Base-by-base conservation (phyloP, 2,113 vertebrate genomes). In the Microtus montanus region DNA sequence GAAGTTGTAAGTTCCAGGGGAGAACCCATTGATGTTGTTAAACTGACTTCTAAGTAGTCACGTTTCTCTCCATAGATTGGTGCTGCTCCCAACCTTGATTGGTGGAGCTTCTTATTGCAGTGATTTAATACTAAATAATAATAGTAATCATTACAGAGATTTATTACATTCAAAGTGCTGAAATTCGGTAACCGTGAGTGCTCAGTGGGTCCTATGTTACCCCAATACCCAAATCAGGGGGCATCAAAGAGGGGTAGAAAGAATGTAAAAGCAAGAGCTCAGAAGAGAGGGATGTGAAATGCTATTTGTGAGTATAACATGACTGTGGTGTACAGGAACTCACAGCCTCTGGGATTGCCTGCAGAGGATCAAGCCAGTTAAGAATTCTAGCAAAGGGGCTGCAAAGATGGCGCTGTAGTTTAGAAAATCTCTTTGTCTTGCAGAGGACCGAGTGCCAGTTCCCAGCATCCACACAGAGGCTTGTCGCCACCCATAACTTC, bases 251-350 rank as follows among this genome's bases (percentile, higher is more conserved):
- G 41, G 61, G 28, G 30, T 2, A 20, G 26, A 35, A 47, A 66
- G 41, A 13, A 33, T 12, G 7, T 66, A 47, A 85, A 47, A 47
- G 5, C 82, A 84, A 44, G 82, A 64, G 38, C 15, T 19, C 63
- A 41, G 38, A 41, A 44, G 44, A 66, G 28, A 47, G 41, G 19
- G 28, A 20, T 35, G 7, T 30, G 28, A 19, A 84, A 3, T 85
- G 15, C n/a, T 66, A 5, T 44, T 63, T 11, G 2, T 6, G 4
- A 30, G 30, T 2, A 1, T 11, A 11, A 30, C 26, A 5, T 64
- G 38, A 14, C 41, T 35, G 28, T 33, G 24, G 22, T 1, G 1
- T 61, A 8, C 35, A 28, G 2, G 1, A 28, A 17, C 79, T 9
- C n/a, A 61, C 1, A 2, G 35, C 52, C 20, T 9, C 82, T 2